These are phyloP conservation scores for Temnothorax rugatulus DNA, from an alignment of 2,888 invertebrate genomes.

Conservation along the genomic window DNA sequence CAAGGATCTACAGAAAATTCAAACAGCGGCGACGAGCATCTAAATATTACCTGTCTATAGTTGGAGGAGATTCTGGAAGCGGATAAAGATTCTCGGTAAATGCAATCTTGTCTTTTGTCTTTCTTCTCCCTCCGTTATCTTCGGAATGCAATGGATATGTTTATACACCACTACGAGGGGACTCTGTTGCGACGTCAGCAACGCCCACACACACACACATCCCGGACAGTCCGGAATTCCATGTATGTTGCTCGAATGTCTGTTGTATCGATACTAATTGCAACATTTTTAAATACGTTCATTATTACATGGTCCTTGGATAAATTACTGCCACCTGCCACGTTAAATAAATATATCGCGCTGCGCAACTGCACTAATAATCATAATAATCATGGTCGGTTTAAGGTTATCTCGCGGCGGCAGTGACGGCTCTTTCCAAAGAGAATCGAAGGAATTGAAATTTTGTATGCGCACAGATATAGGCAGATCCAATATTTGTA, in stretches of 20 bases:
- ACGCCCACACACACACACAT: background rate
- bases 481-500: background rate
- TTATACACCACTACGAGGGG: background rate
- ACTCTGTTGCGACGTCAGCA: slow-evolving; percentile 9
- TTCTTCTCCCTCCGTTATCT: background rate
- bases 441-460: background rate
- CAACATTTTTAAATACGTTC: background rate
- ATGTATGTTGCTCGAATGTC: background rate
- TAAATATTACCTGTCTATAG: background rate
- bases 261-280: slow-evolving; percentile 1
- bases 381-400: background rate
- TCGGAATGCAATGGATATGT: slow-evolving; percentile 18
- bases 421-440: background rate
- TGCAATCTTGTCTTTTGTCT: background rate
- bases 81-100: slow-evolving; percentile 19
- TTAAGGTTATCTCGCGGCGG: background rate
- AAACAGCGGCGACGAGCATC: background rate
- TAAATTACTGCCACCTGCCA: background rate
- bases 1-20: background rate
- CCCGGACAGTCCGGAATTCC: too few species aligned
- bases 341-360: background rate
- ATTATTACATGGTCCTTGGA: background rate
- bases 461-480: too few species aligned
- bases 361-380: background rate
- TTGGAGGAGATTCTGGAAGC: background rate